Percentiles rank a stretch among this genome's conserved stretches.
These are phyloP conservation scores for Telmatochromis sp. DNA, from an alignment of 2,113 vertebrate genomes.

Conservation along the genomic window DNA sequence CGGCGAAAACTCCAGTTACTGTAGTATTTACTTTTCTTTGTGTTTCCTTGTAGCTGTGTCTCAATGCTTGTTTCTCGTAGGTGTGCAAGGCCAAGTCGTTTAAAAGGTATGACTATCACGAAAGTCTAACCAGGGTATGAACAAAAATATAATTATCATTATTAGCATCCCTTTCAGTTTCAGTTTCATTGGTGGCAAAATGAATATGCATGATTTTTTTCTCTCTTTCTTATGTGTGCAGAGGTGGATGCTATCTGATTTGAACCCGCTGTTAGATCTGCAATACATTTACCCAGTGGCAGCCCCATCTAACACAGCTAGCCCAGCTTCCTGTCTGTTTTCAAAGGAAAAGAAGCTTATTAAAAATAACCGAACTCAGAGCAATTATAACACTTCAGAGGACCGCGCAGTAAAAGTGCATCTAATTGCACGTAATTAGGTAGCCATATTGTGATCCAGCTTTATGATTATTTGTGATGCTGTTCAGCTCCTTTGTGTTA, in stretches of 20 bases:
- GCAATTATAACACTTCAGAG: neutral
- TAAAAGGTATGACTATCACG: neutral
- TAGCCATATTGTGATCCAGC: neutral
- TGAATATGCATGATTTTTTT: neutral
- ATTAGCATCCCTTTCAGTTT: neutral
- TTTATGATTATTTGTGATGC: neutral
- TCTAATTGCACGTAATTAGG: neutral
- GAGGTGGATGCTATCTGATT: neutral
- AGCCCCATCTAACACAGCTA: neutral
- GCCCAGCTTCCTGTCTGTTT: neutral
- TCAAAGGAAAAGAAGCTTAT: neutral
- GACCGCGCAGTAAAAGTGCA: neutral
- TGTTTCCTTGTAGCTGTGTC: neutral
- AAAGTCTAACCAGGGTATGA: neutral
- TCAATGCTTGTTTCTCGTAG: neutral
- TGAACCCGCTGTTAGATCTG: neutral
- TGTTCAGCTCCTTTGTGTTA: neutral
- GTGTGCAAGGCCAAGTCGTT: neutral
- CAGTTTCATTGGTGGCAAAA: neutral
- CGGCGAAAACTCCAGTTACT: neutral
- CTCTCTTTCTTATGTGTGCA: neutral
- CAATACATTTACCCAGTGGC: neutral
- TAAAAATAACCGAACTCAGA: neutral
- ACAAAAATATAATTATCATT: neutral
- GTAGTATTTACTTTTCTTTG: neutral